Evolutionary conservation across 2,797 vertebrate species (phyloP), one percentile per base, ranked within the genome.

Genomic region (Mus spretus): DNA sequence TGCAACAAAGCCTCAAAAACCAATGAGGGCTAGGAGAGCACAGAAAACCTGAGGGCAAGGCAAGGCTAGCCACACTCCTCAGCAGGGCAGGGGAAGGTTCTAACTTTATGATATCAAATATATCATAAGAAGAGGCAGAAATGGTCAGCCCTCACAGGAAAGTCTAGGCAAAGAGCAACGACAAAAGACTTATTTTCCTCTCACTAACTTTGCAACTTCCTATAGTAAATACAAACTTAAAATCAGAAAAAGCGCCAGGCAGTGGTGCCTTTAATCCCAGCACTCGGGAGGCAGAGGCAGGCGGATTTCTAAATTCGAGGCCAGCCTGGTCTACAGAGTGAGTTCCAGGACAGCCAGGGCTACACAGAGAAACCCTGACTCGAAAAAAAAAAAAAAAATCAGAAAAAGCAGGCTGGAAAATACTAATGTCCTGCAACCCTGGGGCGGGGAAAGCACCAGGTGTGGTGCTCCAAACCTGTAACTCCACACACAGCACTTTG

Each of bases 141-240:
- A 31, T 0, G 9, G 8, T 6, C 44, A 5, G 6, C 2, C 3
- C 57, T 40, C 2, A 31, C 11, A 55, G 0, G 3, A 26, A 26
- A 6, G 28, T 3, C 84, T 9, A 12, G 31, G 20, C 47, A 47
- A 34, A 24, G 20, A 4, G 6, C 31, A 22, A 0, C 1, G 34
- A 20, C 13, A 1, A 24, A 79, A 4, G 24, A 47, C 28, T n/a
- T 28, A 20, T 4, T 24, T 34, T 53, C 55, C 55, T 44, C 50
- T 59, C 6, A 6, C 34, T 55, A 59, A 74, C 65, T 86, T 57
- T 22, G 37, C 81, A 55, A 63, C 75, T 47, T 87, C 57, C 57
- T 37, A 34, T 2, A 34, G 13, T 26, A 20, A 86, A 13, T 17
- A 59, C 6, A 50, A 90, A 22, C 20, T 61, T 17, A 59, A 11